Conservation (phyloP, 1,140 invertebrate genomes). For the Drosophila kohkoa region DNA sequence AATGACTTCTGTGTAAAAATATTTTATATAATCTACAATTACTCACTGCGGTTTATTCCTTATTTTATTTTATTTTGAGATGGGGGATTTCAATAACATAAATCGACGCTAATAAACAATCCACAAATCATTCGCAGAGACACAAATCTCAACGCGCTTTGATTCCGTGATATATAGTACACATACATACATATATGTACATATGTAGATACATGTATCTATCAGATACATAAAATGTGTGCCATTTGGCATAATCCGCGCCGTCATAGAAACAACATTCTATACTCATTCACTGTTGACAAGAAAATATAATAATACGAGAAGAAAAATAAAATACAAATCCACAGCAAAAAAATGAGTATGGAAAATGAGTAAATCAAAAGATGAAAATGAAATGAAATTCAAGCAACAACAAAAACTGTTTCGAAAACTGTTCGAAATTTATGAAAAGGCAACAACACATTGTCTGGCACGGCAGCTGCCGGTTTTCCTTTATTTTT, state of each 20-base stretch:
- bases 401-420: slow-evolving; percentile 48
- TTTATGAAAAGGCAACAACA: slow-evolving; percentile 42
- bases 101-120: slow-evolving; percentile 52
- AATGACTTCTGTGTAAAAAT: slow-evolving; percentile 61
- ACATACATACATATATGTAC: not conserved
- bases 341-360: slow-evolving; percentile 26
- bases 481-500: slow-evolving; percentile 46
- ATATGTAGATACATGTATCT: not conserved
- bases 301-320: slow-evolving; percentile 21
- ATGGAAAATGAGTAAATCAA: slow-evolving; percentile 62
- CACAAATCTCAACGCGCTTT: slow-evolving; percentile 8
- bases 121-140: slow-evolving; percentile 24
- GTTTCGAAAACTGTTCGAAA: slow-evolving; percentile 15
- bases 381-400: slow-evolving; percentile 43
- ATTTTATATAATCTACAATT: slow-evolving; percentile 9
- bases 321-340: not conserved
- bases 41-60: not conserved
- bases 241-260: slow-evolving; percentile 30
- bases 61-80: slow-evolving; percentile 25
- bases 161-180: slow-evolving; percentile 4
- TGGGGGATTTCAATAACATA: slow-evolving; percentile 29
- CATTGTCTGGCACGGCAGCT: slow-evolving; percentile 49
- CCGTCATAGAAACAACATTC: slow-evolving; percentile 29
- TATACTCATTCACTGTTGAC: slow-evolving; percentile 30
- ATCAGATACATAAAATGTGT: slow-evolving; percentile 25